Base-by-base conservation (phyloP, 2,888 invertebrate genomes). In the Dilophus febrilis region DNA sequence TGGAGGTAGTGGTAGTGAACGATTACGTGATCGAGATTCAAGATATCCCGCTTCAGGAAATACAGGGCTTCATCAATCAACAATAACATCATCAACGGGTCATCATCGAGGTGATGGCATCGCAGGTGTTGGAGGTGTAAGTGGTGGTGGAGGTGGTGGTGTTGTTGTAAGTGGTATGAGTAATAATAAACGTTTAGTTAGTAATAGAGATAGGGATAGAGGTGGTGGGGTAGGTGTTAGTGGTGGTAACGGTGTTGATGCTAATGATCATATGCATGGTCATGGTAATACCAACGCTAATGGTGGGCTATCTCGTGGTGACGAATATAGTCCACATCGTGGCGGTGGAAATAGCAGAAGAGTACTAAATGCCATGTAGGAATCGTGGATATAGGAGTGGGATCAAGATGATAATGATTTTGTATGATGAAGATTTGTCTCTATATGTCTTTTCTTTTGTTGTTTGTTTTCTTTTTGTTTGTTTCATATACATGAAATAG, bases 341-440 rank as follows among this genome's bases (percentile, higher is more conserved):
- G 58, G 62, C 57, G 60, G 62, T 55, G 61, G 61, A 56, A 62
- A 61, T 56, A 61, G 58, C 58, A 59, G 62, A 57, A 62, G 62
- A 59, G 59, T 60, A 53, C 59, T 63, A 50, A 62, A 63, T 57
- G 62, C 62, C 58, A 63, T 63, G 61, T 63, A 63, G 62, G 63
- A 63, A 59, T 63, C 62, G 60, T 63, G 62, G 62, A 63, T 63
- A 59, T 63, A 62, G 61, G 62, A 61, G 60, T 59, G 61, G 58
- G 59, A 59, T 59, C 59, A 59, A 59, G 57, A 58, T 59, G 58
- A 61, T 56, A 52, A 53, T 55, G 56, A 53, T 43, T 43, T 32
- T 31, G 35, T 37, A 34, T 29, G 36, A 37, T 32, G 39, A 39
- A 39, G 39, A 39, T 39, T 39, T 32, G n/a, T n/a, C n/a, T n/a